phyloP scores from a whole-genome alignment of 1,140 invertebrate genomes.

The Calliphora vicina region DNA sequence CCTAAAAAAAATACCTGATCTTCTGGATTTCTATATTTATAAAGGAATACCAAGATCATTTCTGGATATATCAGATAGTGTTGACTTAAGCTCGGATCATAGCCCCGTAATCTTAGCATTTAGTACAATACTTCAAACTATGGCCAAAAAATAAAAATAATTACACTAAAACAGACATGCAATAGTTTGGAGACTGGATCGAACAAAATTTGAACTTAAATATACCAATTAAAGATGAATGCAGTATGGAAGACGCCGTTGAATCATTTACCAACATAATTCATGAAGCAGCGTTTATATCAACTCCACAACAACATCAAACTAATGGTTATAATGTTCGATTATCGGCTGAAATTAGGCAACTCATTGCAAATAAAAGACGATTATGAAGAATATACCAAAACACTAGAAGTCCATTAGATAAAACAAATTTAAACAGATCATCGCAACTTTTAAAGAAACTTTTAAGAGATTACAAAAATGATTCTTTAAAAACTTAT shows the following conservation, averaged over 20 bases:
- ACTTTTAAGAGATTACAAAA: neutral
- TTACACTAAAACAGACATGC: neutral
- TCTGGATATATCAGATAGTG: too few species aligned
- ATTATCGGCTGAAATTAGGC: neutral
- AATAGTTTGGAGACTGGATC: neutral
- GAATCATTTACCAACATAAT: too few species aligned
- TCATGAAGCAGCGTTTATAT: too few species aligned
- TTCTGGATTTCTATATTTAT: too few species aligned
- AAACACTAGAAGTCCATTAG: neutral
- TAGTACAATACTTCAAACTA: neutral
- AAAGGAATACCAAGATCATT: too few species aligned
- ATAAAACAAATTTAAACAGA: neutral
- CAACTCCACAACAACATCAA: too few species aligned
- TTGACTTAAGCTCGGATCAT: too few species aligned
- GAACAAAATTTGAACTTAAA: neutral
- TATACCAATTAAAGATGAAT: too few species aligned
- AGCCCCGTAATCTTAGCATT: too few species aligned
- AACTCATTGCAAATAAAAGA: neutral
- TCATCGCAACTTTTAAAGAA: too few species aligned
- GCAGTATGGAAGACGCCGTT: too few species aligned
- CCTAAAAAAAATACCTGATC: slow-evolving; percentile 28
- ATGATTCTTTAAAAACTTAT: neutral
- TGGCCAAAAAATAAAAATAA: neutral
- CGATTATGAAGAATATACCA: neutral
- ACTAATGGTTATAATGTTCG: too few species aligned